Conservation (phyloP, 2,888 invertebrate species). For the Noctua comes region DNA sequence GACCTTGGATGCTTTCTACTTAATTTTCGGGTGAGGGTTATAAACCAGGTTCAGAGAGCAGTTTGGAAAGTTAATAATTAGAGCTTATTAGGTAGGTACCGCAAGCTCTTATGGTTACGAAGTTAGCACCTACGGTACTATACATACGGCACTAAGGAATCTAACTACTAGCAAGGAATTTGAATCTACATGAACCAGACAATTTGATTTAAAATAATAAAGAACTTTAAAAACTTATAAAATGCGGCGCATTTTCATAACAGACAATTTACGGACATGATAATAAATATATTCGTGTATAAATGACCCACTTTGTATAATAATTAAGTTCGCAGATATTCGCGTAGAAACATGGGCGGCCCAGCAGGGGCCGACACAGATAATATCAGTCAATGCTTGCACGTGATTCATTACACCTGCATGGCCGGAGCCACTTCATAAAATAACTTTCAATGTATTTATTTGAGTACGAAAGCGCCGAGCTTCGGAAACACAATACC, state of each 20-base stretch:
- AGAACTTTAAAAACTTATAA: not conserved
- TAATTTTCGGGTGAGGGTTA: constrained; percentile 47
- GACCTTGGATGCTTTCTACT: constrained; percentile 49
- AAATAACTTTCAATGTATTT: constrained; percentile 76
- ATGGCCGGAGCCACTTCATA: constrained; percentile 65
- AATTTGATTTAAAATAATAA: not conserved
- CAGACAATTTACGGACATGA: constrained; percentile 13
- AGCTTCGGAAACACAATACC: constrained; percentile 74
- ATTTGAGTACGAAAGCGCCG: constrained; percentile 74
- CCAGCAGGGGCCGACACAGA: constrained; percentile 53
- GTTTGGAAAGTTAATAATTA: constrained; percentile 43
- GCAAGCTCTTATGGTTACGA: not conserved
- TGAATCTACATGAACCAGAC: not conserved
- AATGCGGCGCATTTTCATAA: constrained; percentile 9
- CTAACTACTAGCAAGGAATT: not conserved
- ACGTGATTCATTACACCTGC: constrained; percentile 71
- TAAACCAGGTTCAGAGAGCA: constrained; percentile 40
- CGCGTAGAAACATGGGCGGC: constrained; percentile 54
- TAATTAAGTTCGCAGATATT: constrained; percentile 58
- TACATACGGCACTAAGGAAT: not conserved
- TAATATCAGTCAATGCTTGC: constrained; percentile 68
- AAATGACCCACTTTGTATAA: constrained; percentile 48
- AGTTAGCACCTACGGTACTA: not conserved
- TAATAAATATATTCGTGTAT: constrained; percentile 47
- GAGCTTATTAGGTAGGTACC: constrained; percentile 29